Evolutionary conservation across 2,113 vertebrate genomes (phyloP), one percentile per base, ranked within the genome.

Genomic region (Catharus minimus): DNA sequence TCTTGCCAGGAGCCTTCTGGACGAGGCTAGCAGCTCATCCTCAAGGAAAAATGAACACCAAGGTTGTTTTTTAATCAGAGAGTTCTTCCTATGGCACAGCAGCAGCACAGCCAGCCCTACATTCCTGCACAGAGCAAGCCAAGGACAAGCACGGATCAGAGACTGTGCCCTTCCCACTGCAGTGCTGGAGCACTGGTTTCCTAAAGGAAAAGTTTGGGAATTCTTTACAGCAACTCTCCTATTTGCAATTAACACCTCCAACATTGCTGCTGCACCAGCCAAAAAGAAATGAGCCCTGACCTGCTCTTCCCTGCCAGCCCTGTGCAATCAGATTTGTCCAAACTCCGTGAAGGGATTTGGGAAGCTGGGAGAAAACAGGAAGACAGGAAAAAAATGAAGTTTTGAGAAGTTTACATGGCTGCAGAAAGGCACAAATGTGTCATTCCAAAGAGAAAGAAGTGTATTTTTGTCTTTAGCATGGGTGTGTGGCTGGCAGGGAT

Each of bases 131-230:
- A 2, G 73, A 1, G 46, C 24, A 13, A 33, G 3, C 24, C 13
- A 24, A 68, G 68, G 46, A 53, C 13, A 16, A 46, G 36, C 1
- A 4, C 0, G 5, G 62, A 38, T 6, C 50, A 69, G 55, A 1
- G 15, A 53, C 60, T 15, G 6, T 1, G 47, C 27, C 43, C 57
- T 65, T 71, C 62, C 38, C 61, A 9, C 43, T 9, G 19, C 61
- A 44, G 46, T 1, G 0, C 41, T 20, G 44, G 22, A 74, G 55
- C 41, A 38, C 13, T 11, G 7, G 3, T 30, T 61, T 82, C 39
- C 64, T 23, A 11, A 58, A 33, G 20, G 5, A 21, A 91, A 1
- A 30, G 14, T 4, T 10, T 33, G 10, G 55, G 26, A 11, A 18
- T 10, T 61, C 58, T 33, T 49, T 18, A 56, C 32, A 82, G 75